Percentiles rank a stretch among this genome's conserved stretches.
phyloP scores from a whole-genome alignment of 1,140 invertebrate genomes.

The Coboldia fuscipes region DNA sequence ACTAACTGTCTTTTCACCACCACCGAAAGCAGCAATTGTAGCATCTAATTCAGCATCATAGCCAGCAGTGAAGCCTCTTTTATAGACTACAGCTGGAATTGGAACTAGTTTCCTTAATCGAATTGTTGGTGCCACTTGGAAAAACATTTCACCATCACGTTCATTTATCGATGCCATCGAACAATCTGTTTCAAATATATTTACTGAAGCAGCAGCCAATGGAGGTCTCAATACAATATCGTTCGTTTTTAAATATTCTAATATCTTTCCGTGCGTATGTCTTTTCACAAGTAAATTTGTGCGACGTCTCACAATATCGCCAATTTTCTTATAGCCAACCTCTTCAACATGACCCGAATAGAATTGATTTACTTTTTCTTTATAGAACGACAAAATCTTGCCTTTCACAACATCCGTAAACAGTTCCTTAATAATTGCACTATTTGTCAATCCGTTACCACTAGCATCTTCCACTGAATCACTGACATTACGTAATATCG shows the following conservation, averaged over 20 bases:
- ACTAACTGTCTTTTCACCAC: constrained; percentile 43
- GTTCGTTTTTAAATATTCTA: constrained; percentile 50
- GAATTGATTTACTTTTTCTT: constrained; percentile 62
- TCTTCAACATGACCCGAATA: constrained; percentile 69
- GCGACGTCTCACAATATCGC: constrained; percentile 47
- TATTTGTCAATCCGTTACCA: constrained; percentile 43
- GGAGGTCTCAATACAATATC: constrained; percentile 45
- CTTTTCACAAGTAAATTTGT: constrained; percentile 59
- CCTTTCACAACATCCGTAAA: constrained; percentile 57
- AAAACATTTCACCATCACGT: constrained; percentile 63
- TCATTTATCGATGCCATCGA: constrained; percentile 40
- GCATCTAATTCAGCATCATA: constrained; percentile 64
- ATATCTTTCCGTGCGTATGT: constrained; percentile 50
- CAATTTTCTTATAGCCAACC: constrained; percentile 55
- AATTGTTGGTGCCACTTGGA: constrained; percentile 54
- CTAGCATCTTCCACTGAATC: constrained; percentile 41
- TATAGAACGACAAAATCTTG: constrained; percentile 61
- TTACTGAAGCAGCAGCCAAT: constrained; percentile 51
- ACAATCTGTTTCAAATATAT: constrained; percentile 61
- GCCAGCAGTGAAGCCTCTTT: constrained; percentile 49
- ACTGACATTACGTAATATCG: constrained; percentile 63
- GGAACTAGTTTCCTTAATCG: constrained; percentile 55
- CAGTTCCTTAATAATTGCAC: constrained; percentile 52
- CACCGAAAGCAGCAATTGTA: constrained; percentile 51
- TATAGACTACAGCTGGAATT: constrained; percentile 58